phyloP scores from a whole-genome alignment of 2,888 invertebrate species.

The Sesia apiformis region DNA sequence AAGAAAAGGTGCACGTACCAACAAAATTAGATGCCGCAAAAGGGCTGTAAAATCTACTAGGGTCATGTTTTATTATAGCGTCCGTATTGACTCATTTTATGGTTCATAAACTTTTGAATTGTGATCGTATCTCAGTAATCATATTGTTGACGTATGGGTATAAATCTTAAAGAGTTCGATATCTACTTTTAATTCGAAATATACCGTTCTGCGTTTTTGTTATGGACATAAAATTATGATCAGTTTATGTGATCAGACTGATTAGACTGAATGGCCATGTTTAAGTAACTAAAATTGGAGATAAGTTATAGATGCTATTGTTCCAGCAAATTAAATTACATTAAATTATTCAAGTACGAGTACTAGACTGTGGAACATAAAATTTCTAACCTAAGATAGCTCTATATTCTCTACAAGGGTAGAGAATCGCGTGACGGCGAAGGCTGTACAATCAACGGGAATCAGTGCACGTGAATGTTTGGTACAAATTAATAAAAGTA shows the following conservation, averaged over 20 bases:
- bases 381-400: slow-evolving; percentile 6
- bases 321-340: neutral
- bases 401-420: slow-evolving; percentile 13
- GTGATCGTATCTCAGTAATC: slow-evolving; percentile 19
- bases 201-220: too few species aligned
- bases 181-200: too few species aligned
- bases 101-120: slow-evolving; percentile 33
- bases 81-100: slow-evolving; percentile 30
- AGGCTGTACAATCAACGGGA: slow-evolving; percentile 37
- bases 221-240: too few species aligned
- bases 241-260: too few species aligned
- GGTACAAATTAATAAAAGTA: slow-evolving; percentile 24
- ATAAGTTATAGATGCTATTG: neutral
- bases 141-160: slow-evolving; percentile 13
- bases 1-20: slow-evolving; percentile 17
- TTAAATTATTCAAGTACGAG: neutral
- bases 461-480: slow-evolving; percentile 36
- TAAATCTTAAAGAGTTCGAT: slow-evolving; percentile 4
- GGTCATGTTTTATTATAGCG: slow-evolving; percentile 22
- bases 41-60: slow-evolving; percentile 17
- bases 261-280: too few species aligned
- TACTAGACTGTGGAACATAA: neutral
- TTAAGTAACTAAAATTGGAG: too few species aligned
- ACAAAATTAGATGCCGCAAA: slow-evolving; percentile 28
- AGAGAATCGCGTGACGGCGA: slow-evolving; percentile 41